phyloP scores from a whole-genome alignment of 1,140 invertebrate genomes.

The Anadara kagoshimensis region DNA sequence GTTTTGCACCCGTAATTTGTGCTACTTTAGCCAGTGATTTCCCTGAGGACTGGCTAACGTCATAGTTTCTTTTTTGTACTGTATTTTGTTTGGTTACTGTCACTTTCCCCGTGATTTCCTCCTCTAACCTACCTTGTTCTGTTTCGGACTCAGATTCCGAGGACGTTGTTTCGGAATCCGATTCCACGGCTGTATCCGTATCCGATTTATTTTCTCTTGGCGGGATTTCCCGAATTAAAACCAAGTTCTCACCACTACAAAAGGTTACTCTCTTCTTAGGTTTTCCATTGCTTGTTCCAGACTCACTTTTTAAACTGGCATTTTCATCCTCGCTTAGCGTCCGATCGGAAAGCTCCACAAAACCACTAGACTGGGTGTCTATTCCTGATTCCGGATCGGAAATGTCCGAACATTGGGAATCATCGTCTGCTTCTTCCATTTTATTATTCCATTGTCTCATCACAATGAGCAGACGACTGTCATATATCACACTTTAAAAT shows the following conservation, averaged over 20 bases:
- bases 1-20: conserved; percentile 10
- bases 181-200: background rate
- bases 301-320: too few species aligned
- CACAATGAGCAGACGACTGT: too few species aligned
- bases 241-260: conserved; percentile 21
- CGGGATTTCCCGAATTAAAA: conserved; percentile 33
- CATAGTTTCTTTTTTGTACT: conserved; percentile 15
- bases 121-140: background rate
- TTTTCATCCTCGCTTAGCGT: too few species aligned
- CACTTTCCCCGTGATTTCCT: background rate
- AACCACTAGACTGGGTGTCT: too few species aligned
- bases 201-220: background rate
- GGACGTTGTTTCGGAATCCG: conserved; percentile 13
- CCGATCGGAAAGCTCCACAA: too few species aligned
- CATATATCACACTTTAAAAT: too few species aligned
- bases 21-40: background rate
- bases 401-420: too few species aligned
- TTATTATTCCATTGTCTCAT: too few species aligned
- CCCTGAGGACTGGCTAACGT: conserved; percentile 5
- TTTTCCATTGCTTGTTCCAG: conserved; percentile 2
- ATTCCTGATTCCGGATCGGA: too few species aligned
- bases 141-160: background rate
- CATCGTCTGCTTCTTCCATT: too few species aligned
- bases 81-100: background rate
- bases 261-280: conserved; percentile 34